phyloP scores from a whole-genome alignment of 2,797 vertebrate genomes.

The Florisuga fusca region DNA sequence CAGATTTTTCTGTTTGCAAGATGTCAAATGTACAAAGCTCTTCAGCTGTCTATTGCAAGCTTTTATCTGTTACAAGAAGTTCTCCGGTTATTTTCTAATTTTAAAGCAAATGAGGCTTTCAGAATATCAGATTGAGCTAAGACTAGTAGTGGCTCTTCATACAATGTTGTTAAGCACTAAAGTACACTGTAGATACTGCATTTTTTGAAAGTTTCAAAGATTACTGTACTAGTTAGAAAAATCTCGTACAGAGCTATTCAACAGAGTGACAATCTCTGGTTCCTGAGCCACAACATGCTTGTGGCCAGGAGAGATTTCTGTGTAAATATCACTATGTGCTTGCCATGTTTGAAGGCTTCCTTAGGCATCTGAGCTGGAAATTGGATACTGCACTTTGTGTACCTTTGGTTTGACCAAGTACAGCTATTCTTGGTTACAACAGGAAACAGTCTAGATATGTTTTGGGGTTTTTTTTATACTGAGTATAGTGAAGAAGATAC shows the following conservation, averaged over 20 bases:
- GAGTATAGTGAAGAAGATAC: not conserved
- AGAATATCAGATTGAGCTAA: not conserved
- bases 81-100: not conserved
- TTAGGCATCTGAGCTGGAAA: conserved; percentile 31
- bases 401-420: not conserved
- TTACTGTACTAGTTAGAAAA: not conserved
- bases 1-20: not conserved
- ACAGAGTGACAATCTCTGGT: not conserved
- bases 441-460: not conserved
- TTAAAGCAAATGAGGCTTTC: not conserved
- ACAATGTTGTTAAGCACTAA: not conserved
- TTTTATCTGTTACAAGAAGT: not conserved
- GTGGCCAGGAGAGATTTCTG: conserved; percentile 35
- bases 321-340: conserved; percentile 1
- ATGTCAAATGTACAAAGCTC: not conserved
- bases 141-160: not conserved
- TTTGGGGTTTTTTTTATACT: not conserved
- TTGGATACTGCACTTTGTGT: not conserved
- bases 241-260: not conserved
- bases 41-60: not conserved
- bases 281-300: conserved; percentile 44
- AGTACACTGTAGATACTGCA: not conserved
- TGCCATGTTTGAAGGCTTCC: not conserved
- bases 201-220: not conserved
- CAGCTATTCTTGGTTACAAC: conserved; percentile 23